Evolutionary conservation across 2,113 vertebrate genomes (phyloP).

Genomic region (Sander vitreus): DNA sequence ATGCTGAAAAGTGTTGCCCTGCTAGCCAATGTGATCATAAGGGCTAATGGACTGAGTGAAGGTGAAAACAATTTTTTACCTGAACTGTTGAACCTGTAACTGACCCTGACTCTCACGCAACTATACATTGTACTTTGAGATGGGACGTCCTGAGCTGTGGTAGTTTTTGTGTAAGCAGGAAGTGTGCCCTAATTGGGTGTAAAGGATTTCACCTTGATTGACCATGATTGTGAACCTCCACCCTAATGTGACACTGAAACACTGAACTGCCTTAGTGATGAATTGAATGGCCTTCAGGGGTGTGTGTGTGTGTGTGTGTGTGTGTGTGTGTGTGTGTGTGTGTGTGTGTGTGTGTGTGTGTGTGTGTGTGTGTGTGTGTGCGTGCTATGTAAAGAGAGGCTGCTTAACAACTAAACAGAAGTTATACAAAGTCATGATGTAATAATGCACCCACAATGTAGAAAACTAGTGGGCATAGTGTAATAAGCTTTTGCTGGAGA

Average conservation of each 20-base stretch:
- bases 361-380: too few species aligned
- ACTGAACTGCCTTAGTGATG: conserved; percentile 32
- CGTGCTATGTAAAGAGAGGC: conserved; percentile 20
- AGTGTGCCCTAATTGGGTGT: conserved; percentile 11
- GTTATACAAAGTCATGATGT: conserved; percentile 15
- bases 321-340: conserved; percentile 1
- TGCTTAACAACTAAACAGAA: conserved; percentile 21
- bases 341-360: conserved; percentile 26
- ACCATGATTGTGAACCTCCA: conserved; percentile 16
- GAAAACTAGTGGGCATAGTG: not conserved
- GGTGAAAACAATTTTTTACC: not conserved
- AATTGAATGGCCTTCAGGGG: conserved; percentile 31
- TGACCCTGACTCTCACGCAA: not conserved
- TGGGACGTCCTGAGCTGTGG: not conserved
- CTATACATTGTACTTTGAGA: not conserved
- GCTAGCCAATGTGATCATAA: not conserved
- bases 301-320: conserved; percentile 5
- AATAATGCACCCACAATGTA: conserved; percentile 9
- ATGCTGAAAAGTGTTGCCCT: not conserved
- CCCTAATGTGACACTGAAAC: conserved; percentile 41
- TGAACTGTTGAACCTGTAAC: not conserved
- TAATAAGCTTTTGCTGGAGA: not conserved
- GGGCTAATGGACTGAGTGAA: not conserved
- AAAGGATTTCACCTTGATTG: conserved; percentile 36
- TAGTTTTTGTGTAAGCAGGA: not conserved